Base-by-base conservation (phyloP, 2,113 vertebrate species). In the pig (Sus scrofa) region DNA sequence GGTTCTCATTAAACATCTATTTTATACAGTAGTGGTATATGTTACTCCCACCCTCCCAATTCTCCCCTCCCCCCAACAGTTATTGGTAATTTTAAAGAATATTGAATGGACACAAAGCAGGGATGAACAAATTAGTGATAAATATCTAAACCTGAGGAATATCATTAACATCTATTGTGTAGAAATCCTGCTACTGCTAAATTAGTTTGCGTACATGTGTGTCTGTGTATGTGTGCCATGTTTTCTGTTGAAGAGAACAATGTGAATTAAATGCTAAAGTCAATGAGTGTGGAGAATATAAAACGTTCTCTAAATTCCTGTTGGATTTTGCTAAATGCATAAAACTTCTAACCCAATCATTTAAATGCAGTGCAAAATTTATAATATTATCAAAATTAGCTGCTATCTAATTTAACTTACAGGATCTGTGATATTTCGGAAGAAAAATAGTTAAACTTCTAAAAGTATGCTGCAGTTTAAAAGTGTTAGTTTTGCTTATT, bases 261-360 rank as follows among this genome's bases (percentile, higher is more conserved):
- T 62, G 22, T 75, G 30, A 90, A 91, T 65, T 84, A 89, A 74
- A 95, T 83, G 65, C 30, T 54, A 6, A 75, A 84, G 85, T 81
- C 68, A 1, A 77, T 91, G 9, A 77, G 7, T 13, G 2, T 13
- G 1, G 58, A 2, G 0, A 78, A 50, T 58, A 32, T 5, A 22
- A 75, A 93, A 86, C 6, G 52, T 4, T 65, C 1, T 37, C 2
- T 18, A 86, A 7, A 2, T 68, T 86, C 6, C 39, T 58, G 19
- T 30, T 56, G 37, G 20, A 75, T 79, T 79, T 90, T 71, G 1
- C 9, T 79, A 73, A 94, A 58, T 88, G 27, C 44, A 78, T 58
- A 58, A 79, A 93, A 73, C 71, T 54, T n/a, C 52, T 58, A 67
- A 32, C 3, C 0, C 65, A 18, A 27, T 86, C 7, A 89, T 92